Evolutionary conservation across 2,888 invertebrate species (phyloP), one percentile per base, ranked within the genome.

Genomic region (Epiblema foenella): DNA sequence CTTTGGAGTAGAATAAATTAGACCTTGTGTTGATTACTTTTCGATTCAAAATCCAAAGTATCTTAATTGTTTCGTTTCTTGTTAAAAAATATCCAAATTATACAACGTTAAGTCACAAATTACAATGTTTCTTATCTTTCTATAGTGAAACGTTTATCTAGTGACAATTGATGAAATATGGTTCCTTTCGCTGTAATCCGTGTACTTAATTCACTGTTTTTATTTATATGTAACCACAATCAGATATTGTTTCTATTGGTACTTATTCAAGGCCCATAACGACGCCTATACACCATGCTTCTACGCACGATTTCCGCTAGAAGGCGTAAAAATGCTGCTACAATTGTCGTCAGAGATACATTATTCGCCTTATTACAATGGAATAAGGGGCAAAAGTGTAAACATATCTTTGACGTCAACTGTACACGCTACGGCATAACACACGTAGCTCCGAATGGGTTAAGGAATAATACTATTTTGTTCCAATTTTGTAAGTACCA

Each of bases 11-110:
- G 51, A 51, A 29, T 20, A 46, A 51, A 49, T 65, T 54, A 54
- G 54, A 70, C 63, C 69, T 29, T 65, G 20, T 33, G 33, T 33
- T 59, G 12, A 66, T 66, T 24, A 70, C 46, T 7, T 20, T 54
- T 54, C 42, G 46, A 59, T 70, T 66, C 33, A 33, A 70, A 66
- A 70, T 60, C 59, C 65, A 70, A 70, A 54, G 65, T 70, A 65
- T 39, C 29, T 58, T 65, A 52, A 42, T n/a, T 33, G 17, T 39
- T 42, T 37, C 49, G 33, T 52, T 63, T 46, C 42, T 60, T 54
- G 33, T 20, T 64, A 17, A 69, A 46, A 37, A 15, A 51, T 51
- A 12, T 59, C 42, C 29, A 52, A 59, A 59, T 65, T 66, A 59
- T 37, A 51, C 29, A 42, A 42, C 17, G 29, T 56, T 54, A 70